These are phyloP conservation scores for Epinephelus moara DNA, from an alignment of 2,113 vertebrate genomes.

Conservation along the genomic window DNA sequence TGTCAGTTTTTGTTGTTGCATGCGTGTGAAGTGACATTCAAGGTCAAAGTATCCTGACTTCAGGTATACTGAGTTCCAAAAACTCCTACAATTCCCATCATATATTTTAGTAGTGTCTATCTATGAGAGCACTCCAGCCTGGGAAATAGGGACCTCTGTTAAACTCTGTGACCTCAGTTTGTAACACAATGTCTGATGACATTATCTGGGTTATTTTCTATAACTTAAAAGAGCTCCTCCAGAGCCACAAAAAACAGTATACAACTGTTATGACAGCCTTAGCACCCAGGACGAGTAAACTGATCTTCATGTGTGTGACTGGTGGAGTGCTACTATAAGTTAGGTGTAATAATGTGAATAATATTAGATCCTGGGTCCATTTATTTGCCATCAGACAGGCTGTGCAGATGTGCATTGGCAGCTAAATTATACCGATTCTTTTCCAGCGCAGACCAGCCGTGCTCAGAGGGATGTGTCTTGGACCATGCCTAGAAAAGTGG, in stretches of 20 bases:
- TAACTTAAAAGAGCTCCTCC: no score
- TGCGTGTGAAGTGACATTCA: no score
- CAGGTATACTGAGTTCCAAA: no score
- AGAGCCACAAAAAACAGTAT: background rate
- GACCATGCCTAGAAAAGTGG: constrained; percentile 91
- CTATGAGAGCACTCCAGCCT: background rate
- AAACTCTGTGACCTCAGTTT: background rate
- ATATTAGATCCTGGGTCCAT: background rate
- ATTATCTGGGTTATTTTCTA: no score
- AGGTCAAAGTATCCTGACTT: no score
- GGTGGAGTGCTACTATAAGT: background rate
- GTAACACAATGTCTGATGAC: background rate
- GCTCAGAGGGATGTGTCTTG: constrained; percentile 89
- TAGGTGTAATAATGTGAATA: background rate
- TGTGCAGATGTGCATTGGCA: background rate
- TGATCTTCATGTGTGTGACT: background rate
- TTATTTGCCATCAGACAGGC: background rate
- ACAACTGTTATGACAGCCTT: background rate
- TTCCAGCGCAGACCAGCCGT: constrained; percentile 90
- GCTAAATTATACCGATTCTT: background rate
- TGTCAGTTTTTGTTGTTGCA: no score
- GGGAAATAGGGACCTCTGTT: no score
- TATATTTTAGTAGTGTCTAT: no score
- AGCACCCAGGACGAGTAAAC: background rate
- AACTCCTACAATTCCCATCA: background rate